Evolutionary conservation across 1,140 invertebrate species (phyloP), one percentile per base, ranked within the genome.

Genomic region (Eriocheir sinensis): DNA sequence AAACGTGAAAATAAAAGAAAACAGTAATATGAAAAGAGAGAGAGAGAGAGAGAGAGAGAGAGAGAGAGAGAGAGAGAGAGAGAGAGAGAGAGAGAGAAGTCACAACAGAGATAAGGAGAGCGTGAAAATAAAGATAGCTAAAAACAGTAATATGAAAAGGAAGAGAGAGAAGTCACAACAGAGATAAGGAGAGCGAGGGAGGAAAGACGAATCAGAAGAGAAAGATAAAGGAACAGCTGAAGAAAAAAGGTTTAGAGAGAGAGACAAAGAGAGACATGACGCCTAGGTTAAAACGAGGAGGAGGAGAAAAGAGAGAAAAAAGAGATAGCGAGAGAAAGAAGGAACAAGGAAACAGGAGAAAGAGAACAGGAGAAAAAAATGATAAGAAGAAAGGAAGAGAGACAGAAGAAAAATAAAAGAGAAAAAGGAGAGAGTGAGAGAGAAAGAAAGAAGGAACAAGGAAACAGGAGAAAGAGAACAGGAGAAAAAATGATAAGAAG

Each of bases 31-130:
- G 34, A 27, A 89, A 44, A 44, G 88, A 40, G 40, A 44, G 41
- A 89, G 88, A 40, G 40, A 44, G 41, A 90, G 41, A 44, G 40
- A 41, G 89, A 44, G 41, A 41, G 4, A 41, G 89, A 90, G 89
- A 41, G n/a, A 41, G 41, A 90, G 88, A 0, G 40, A 53, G 8
- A 44, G 21, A 21, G 89, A 48, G 32, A n/a, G 30, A 30, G 0
- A 48, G 17, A 27, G 27, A 21, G 36, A 44, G 36, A 8, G 12
- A n/a, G 6, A 48, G 3, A 0, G 27, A 9, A 44, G 32, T 38
- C 27, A n/a, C 8, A 27, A 48, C 8, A 44, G 40, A n/a, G 44
- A 48, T 38, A 9, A 0, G 8, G 0, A 4, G 88, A 9, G 21
- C 6, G 38, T 44, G 38, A 44, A 32, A 44, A 36, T n/a, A 30